phyloP scores from a whole-genome alignment of 2,113 vertebrate species.

The Rhinolophus sinicus region DNA sequence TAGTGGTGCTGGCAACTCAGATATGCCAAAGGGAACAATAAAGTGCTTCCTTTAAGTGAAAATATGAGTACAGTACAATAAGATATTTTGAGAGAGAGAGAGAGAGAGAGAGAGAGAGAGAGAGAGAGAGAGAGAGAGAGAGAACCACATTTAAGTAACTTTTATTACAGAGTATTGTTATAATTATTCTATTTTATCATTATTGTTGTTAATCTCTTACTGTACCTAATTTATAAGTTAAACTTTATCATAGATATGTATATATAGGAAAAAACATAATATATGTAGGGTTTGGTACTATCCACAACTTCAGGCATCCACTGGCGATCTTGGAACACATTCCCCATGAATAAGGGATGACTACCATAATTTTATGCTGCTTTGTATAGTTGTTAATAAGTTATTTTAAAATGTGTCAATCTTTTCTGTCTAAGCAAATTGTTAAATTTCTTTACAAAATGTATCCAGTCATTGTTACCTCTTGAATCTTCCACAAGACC shows the following conservation, averaged over 20 bases:
- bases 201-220: not conserved
- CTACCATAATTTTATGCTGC: not conserved
- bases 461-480: not conserved
- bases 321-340: not conserved
- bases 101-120: too few species aligned
- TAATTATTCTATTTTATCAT: not conserved
- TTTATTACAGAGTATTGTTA: not conserved
- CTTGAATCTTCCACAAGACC: not conserved
- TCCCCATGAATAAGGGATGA: not conserved
- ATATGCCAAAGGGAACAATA: too few species aligned
- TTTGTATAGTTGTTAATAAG: conserved; percentile 24
- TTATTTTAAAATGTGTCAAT: not conserved
- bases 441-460: not conserved
- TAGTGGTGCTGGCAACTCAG: too few species aligned
- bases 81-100: not conserved
- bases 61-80: not conserved
- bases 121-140: not conserved
- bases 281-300: not conserved
- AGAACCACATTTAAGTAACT: not conserved
- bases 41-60: not conserved
- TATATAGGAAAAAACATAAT: not conserved
- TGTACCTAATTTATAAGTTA: not conserved
- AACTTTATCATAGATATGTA: not conserved
- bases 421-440: not conserved
- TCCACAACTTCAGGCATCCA: not conserved